phyloP scores from a whole-genome alignment of 1,140 invertebrate genomes.

The Bombus balteatus region DNA sequence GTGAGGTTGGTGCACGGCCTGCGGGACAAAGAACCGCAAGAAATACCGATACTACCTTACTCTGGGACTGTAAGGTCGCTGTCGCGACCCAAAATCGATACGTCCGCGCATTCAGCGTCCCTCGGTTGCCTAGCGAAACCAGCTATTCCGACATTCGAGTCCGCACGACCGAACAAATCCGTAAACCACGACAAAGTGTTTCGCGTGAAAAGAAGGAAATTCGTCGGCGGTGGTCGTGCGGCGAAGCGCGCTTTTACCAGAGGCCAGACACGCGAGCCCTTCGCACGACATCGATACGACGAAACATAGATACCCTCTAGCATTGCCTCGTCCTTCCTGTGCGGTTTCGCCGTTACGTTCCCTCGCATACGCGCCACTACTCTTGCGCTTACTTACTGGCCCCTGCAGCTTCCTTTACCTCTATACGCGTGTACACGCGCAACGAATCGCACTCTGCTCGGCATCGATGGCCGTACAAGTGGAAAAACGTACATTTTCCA shows the following conservation, averaged over 20 bases:
- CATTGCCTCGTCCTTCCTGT: conserved; percentile 69
- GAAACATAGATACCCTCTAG: conserved; percentile 71
- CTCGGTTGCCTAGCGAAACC: no score
- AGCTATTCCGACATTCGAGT: neutral
- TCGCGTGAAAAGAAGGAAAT: no score
- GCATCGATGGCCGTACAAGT: no score
- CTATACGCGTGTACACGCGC: accelerated
- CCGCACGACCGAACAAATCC: no score
- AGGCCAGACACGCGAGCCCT: conserved; percentile 70
- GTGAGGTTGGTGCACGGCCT: conserved; percentile 76
- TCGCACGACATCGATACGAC: conserved; percentile 65
- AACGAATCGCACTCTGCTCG: no score
- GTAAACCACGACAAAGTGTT: accelerated
- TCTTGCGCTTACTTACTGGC: no score
- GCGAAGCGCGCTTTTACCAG: conserved; percentile 57
- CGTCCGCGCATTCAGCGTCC: accelerated
- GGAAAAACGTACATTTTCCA: accelerated
- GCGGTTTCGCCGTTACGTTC: conserved; percentile 73
- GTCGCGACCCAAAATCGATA: conserved; percentile 64
- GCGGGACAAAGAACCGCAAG: conserved; percentile 80
- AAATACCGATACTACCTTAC: conserved; percentile 79
- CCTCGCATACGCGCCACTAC: neutral
- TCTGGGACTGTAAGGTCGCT: conserved; percentile 70
- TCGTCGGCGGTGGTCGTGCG: no score
- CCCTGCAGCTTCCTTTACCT: no score